Evolutionary conservation across 2,888 invertebrate species (phyloP).

Genomic region (Gandaritis pyraliata): DNA sequence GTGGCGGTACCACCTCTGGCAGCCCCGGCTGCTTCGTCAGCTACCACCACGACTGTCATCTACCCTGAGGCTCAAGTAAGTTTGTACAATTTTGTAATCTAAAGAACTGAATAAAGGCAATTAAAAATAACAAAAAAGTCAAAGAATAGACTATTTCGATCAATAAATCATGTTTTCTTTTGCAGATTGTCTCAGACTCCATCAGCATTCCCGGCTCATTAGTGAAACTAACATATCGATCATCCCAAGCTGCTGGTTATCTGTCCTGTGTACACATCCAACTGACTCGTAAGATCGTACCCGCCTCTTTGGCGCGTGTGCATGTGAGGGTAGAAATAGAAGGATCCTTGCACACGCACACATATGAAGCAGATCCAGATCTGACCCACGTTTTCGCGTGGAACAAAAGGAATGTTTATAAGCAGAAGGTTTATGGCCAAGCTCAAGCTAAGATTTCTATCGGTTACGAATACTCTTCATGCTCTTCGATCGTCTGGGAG

Average conservation of each 20-base stretch:
- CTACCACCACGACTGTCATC: slow-evolving; percentile 92
- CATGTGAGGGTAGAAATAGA: slow-evolving; percentile 97
- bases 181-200: slow-evolving; percentile 97
- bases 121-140: not conserved
- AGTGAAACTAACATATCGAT: slow-evolving; percentile 97
- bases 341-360: slow-evolving; percentile 95
- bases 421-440: slow-evolving; percentile 96
- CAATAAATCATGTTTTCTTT: slow-evolving; percentile 32
- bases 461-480: slow-evolving; percentile 97
- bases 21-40: slow-evolving; percentile 95
- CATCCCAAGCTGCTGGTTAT: slow-evolving; percentile 97
- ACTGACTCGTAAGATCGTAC: slow-evolving; percentile 91
- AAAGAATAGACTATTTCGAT: not conserved
- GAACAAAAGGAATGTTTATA: slow-evolving; percentile 99
- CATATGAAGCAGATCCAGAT: slow-evolving; percentile 98
- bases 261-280: slow-evolving; percentile 96
- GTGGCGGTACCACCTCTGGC: slow-evolving; percentile 96
- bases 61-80: slow-evolving; percentile 95
- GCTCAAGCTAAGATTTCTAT: slow-evolving; percentile 95
- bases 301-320: slow-evolving; percentile 92
- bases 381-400: slow-evolving; percentile 98
- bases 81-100: not conserved
- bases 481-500: slow-evolving; percentile 96
- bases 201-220: slow-evolving; percentile 97
- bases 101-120: not conserved